These are phyloP conservation scores for Heliangelus exortis DNA, from an alignment of 2,797 vertebrate species.

Conservation along the genomic window DNA sequence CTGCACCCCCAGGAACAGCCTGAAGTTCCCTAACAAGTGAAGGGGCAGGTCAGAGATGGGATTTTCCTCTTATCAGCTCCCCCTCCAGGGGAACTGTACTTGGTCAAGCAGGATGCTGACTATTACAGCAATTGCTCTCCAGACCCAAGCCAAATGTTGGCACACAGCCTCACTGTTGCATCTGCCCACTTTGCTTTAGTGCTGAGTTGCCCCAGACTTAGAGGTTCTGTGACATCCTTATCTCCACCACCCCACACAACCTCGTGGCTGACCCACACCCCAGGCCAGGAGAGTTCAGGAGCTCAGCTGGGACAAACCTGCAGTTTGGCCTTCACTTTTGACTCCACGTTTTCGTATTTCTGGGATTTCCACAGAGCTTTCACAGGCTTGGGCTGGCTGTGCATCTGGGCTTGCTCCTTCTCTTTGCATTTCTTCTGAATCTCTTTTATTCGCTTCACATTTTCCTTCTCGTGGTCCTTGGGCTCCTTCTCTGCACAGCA, in stretches of 20 bases:
- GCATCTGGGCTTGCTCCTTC: slow-evolving; percentile 82
- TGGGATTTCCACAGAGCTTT: slow-evolving; percentile 92
- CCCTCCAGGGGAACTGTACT: background rate
- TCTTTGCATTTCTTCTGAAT: slow-evolving; percentile 91
- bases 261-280: background rate
- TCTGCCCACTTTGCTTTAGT: background rate
- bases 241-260: background rate
- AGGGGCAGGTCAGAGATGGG: background rate
- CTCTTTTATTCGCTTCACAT: slow-evolving; percentile 88
- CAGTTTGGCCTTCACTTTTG: slow-evolving; percentile 87
- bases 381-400: slow-evolving; percentile 82
- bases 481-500: slow-evolving; percentile 78
- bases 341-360: slow-evolving; percentile 89
- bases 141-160: rapidly evolving
- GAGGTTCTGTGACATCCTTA: background rate
- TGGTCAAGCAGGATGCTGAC: background rate
- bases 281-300: background rate
- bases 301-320: slow-evolving; percentile 78
- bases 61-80: background rate
- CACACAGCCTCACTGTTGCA: background rate
- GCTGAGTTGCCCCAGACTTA: background rate
- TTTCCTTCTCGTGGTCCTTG: slow-evolving; percentile 92
- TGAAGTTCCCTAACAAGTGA: background rate
- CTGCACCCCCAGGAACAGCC: background rate
- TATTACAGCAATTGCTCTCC: background rate